Evolutionary conservation across 2,888 invertebrate species (phyloP).

Genomic region (Heterodera filipjevi): DNA sequence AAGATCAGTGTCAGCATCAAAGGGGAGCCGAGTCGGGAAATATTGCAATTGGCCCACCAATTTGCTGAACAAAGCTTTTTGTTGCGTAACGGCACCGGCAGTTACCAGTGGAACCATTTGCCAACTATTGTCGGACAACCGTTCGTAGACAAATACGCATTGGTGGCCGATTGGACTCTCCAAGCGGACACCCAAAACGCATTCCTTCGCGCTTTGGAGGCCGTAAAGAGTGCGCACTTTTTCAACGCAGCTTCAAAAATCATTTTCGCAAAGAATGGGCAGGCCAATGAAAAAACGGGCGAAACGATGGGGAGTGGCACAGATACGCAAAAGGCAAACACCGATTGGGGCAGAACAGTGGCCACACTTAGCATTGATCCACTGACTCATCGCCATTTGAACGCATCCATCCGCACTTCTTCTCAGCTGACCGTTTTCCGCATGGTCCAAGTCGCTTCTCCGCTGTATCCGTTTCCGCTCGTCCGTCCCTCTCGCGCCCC

Average conservation of each 20-base stretch:
- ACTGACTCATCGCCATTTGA: constrained; percentile 47
- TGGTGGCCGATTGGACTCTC: constrained; percentile 66
- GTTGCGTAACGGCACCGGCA: constrained; percentile 44
- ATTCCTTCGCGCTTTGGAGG: constrained; percentile 20
- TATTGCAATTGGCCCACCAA: constrained; percentile 19
- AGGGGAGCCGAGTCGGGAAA: constrained; percentile 1
- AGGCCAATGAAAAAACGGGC: not conserved
- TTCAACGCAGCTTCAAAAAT: not conserved
- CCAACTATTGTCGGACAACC: not conserved
- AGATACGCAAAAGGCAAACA: no score
- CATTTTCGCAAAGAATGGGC: not conserved
- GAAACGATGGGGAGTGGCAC: not conserved
- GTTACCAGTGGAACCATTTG: constrained; percentile 39
- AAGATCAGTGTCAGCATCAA: not conserved
- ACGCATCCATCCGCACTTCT: constrained; percentile 39
- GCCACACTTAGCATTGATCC: constrained; percentile 50
- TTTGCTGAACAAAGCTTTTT: constrained; percentile 45
- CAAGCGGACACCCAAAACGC: not conserved
- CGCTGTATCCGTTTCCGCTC: constrained; percentile 21
- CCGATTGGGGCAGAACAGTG: constrained; percentile 25
- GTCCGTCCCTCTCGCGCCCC: not conserved
- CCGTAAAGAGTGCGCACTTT: not conserved
- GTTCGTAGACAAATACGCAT: constrained; percentile 61
- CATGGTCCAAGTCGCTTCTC: constrained; percentile 3
- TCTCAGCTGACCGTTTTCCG: constrained; percentile 9